Evolutionary conservation across 2,113 vertebrate species (phyloP), one percentile per base, ranked within the genome.

Genomic region (Epinephelus moara): DNA sequence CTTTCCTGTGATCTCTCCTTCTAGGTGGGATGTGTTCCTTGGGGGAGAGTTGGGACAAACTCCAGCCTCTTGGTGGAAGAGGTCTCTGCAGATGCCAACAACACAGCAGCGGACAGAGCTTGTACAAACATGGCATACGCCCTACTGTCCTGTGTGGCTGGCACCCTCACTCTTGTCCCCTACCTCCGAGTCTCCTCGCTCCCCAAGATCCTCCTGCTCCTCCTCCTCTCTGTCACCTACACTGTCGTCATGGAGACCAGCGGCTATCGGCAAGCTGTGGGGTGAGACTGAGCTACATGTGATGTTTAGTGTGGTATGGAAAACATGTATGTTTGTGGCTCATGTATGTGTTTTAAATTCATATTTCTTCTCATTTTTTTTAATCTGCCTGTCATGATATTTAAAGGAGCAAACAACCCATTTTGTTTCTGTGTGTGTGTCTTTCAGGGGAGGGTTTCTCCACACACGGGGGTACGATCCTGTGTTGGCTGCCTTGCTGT

Each of bases 131-230:
- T 96, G 17, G 96, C 96, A 45, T 98, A 99, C 4, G 94, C 96
- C 80, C 96, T 99, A 84, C 95, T 99, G 75, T 99, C 97, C 75
- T 99, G 98, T 57, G 96, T 98, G 49, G 96, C 97, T 70, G 97
- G 96, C 23, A 97, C 96, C 27, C 97, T 99, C 77, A 97, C 97
- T 0, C 87, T 98, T 60, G 95, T 97, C 87, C 95, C 97, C 89
- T 99, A 99, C 95, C 96, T 99, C 84, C 96, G 97, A 6, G 96
- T 99, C 50, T 97, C 98, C 89, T 99, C 98, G 53, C 92, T 99
- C 87, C 97, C 97, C 93, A 99, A 99, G 95, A 96, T 97, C 87
- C 86, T 98, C 86, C 95, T 99, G 78, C 96, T 99, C 73, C 87
- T 96, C 63, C 96, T 98, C 86, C 96, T 99, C 89, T 97, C 97